phyloP scores from a whole-genome alignment of 2,797 vertebrate species.

The Euphonia xanthogaster region DNA sequence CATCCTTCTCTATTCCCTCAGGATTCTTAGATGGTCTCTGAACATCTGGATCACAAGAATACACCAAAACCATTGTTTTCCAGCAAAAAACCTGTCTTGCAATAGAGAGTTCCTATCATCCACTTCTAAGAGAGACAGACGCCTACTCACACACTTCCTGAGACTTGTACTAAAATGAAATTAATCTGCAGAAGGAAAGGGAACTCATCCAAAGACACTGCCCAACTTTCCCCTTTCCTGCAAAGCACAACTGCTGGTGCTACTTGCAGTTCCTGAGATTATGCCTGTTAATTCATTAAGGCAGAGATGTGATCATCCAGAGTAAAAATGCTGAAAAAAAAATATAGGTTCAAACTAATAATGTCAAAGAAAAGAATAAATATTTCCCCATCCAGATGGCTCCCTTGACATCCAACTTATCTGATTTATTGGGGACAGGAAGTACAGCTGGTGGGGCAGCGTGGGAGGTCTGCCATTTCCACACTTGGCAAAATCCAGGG shows the following conservation, averaged over 20 bases:
- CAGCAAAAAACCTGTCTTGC: background rate
- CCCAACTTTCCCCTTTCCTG: background rate
- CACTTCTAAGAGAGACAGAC: background rate
- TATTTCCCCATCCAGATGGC: background rate
- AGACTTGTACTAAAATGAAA: background rate
- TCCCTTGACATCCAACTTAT: background rate
- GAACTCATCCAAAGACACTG: background rate
- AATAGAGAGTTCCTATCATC: background rate
- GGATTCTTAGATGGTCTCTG: background rate
- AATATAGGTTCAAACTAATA: background rate
- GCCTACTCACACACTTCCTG: background rate
- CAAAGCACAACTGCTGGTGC: background rate
- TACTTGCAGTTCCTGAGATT: background rate
- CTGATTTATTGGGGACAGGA: background rate
- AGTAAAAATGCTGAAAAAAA: background rate
- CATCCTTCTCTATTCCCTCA: background rate
- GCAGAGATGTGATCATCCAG: background rate
- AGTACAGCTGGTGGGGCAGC: background rate
- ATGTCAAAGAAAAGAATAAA: background rate
- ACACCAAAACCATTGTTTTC: background rate
- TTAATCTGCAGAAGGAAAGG: background rate
- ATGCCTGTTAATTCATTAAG: background rate
- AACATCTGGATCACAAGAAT: background rate
- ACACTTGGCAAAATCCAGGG: background rate
- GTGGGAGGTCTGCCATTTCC: conserved; percentile 15